These are phyloP conservation scores for Gymnogyps californianus DNA, from an alignment of 2,113 vertebrate species.

Conservation along the genomic window DNA sequence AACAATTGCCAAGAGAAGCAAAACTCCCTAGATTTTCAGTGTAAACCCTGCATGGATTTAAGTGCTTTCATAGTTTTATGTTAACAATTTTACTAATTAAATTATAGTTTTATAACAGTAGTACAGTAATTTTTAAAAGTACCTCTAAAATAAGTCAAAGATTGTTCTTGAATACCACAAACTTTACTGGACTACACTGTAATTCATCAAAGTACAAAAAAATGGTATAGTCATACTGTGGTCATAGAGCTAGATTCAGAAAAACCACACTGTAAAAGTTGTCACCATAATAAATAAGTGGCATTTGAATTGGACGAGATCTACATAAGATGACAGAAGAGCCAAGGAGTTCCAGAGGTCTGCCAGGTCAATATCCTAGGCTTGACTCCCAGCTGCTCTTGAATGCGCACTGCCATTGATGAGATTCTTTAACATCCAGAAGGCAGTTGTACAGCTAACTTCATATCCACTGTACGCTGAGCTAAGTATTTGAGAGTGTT, in stretches of 20 bases:
- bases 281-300: neutral
- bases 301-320: neutral
- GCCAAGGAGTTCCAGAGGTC: neutral
- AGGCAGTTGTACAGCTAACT: neutral
- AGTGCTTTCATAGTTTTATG: neutral
- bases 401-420: rapidly evolving
- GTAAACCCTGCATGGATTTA: neutral
- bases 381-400: neutral
- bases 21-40: neutral
- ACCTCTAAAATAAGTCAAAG: neutral
- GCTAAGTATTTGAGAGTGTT: neutral
- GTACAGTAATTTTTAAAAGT: neutral
- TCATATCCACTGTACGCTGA: rapidly evolving
- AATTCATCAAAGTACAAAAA: neutral
- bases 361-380: neutral
- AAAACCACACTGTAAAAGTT: neutral
- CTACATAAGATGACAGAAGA: neutral
- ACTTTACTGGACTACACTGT: neutral
- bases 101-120: neutral
- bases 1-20: neutral
- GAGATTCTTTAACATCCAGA: neutral
- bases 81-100: neutral
- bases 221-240: too few relatives aligned
- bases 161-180: neutral
- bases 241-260: neutral